Evolutionary conservation across 2,113 vertebrate genomes (phyloP), one percentile per base, ranked within the genome.

Genomic region (Passer domesticus): DNA sequence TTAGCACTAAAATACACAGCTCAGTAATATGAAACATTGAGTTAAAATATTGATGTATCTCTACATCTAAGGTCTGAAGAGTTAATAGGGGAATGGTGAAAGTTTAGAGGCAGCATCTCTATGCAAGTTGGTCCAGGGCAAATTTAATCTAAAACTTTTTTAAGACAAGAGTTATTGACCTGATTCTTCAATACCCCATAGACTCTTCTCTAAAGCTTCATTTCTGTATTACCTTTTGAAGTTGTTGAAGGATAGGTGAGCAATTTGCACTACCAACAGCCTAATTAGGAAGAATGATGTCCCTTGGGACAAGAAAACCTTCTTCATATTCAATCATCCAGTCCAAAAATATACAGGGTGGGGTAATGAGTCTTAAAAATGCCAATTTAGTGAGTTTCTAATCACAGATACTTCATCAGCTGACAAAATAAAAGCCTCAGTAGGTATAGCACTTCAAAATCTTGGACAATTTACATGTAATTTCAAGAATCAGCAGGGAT

Each of bases 391-490:
- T 97, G 94, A 89, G 91, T 89, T 97, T 96, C 96, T 97, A 98
- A 98, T 98, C 97, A 98, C 92, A 97, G 94, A 97, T 96, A 96
- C 95, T 97, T 98, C 97, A 98, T 98, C 97, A 98, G 89, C 96
- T 96, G 93, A 98, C 97, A 98, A 97, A 98, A 98, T 94, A 96
- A 97, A 98, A 97, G 89, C 92, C 95, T 97, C 97, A 63, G 94
- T 98, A 98, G 97, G 97, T 98, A 91, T 47, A 97, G 77, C 64
- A 95, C 97, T 98, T 98, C 97, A 98, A 97, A 98, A 98, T 98
- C 96, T 98, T 93, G 97, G 97, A 97, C 97, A 98, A 95, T 97
- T 98, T 98, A 97, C 97, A 97, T 97, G 93, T 97, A 97, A 98
- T 98, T 98, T 98, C 93, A 95, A 88, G 94, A 97, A 97, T 97